Base-by-base conservation (phyloP, 2,888 invertebrate species). In the Dasysyrphus tricinctus region DNA sequence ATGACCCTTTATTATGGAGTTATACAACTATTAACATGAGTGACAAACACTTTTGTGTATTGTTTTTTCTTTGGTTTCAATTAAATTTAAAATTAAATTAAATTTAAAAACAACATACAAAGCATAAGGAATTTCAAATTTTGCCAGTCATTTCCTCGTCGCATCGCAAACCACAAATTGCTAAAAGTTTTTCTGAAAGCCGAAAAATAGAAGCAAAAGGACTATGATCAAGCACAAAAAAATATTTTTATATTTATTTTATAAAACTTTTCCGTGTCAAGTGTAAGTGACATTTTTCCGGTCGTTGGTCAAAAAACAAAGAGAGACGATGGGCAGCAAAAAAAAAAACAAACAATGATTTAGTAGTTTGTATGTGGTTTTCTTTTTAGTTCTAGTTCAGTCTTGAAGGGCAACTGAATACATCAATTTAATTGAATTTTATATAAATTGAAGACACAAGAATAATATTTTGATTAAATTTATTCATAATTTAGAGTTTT, bases 121-220 rank as follows among this genome's bases (percentile, higher is more conserved):
- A 7, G 4, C 39, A 39, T 12, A n/a, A 49, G 8, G n/a, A 4
- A 61, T 14, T 44, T 24, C 11, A 78, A 9, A 9, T 24, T 37
- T 42, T 63, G 19, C 44, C 70, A 61, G 49, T 69, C 77, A 57
- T 67, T 49, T 12, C 16, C 24, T n/a, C 2, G 39, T 69, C 49
- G 7, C 37, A 44, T 63, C 14, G 32, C n/a, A 70, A 67, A 39
- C 39, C 54, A 54, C 69, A 69, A 69, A 39, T 69, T 54, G 39
- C 29, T 54, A 14, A 61, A 61, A 39, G 12, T 69, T 69, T 9
- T 16, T 5, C 1, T 16, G 47, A 24, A 57, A 24, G 9, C 39
- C 5, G 12, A 12, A 44, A 44, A 24, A 29, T 6, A 39, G 11
- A 54, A 51, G 5, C 39, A 51, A 69, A 1, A 24, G 24, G 24